These are phyloP conservation scores for Rhizoglyphus robini DNA, from an alignment of 1,140 invertebrate species.

Conservation along the genomic window DNA sequence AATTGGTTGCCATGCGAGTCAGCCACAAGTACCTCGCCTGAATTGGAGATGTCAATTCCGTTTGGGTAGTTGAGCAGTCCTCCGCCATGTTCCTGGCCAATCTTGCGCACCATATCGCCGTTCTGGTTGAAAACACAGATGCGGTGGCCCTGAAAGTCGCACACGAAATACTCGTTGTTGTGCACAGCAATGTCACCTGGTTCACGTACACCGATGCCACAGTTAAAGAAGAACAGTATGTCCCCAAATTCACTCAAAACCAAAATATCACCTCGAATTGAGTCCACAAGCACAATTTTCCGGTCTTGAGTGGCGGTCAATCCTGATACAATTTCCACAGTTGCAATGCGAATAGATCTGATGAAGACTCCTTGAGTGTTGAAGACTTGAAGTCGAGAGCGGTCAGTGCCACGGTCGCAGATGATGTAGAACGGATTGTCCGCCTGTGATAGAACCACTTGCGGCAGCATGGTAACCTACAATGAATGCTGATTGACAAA, in stretches of 20 bases:
- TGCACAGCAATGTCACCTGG: slow-evolving; percentile 84
- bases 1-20: slow-evolving; percentile 95
- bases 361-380: slow-evolving; percentile 46
- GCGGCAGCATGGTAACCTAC: slow-evolving; percentile 63
- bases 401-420: slow-evolving; percentile 85
- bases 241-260: slow-evolving; percentile 76
- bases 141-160: slow-evolving; percentile 92
- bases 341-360: slow-evolving; percentile 74
- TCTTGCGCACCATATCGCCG: slow-evolving; percentile 72
- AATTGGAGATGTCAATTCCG: slow-evolving; percentile 89
- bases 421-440: slow-evolving; percentile 57
- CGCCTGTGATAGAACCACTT: slow-evolving; percentile 35
- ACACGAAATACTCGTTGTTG: slow-evolving; percentile 85
- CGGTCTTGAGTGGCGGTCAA: slow-evolving; percentile 73
- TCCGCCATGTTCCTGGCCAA: slow-evolving; percentile 75
- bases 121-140: slow-evolving; percentile 86
- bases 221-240: slow-evolving; percentile 82
- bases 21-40: slow-evolving; percentile 83
- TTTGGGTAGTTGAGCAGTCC: slow-evolving; percentile 91
- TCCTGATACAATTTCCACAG: slow-evolving; percentile 90
- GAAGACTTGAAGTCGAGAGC: slow-evolving; percentile 88
- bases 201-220: slow-evolving; percentile 87
- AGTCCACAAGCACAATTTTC: slow-evolving; percentile 88
- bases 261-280: slow-evolving; percentile 85
- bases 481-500: neutral